A percentile compares a stretch with the other conserved stretches of the same genome.
Conservation (phyloP, 2,797 vertebrate genomes). For the Perodicticus potto region DNA sequence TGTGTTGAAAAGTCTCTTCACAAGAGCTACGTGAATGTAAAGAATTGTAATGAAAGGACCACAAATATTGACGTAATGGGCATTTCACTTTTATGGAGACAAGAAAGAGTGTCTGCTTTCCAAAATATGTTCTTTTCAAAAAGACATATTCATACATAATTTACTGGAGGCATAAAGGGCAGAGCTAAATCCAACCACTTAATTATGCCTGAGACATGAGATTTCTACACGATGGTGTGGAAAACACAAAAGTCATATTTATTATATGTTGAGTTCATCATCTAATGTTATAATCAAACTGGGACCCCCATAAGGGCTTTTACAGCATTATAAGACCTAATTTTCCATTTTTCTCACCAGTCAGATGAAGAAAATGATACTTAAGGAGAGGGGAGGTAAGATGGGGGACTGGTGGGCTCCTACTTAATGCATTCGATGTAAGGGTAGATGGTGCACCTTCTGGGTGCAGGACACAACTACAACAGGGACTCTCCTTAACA, state of each 20-base stretch:
- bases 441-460: too few relatives aligned
- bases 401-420: too few relatives aligned
- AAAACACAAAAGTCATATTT: neutral
- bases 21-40: neutral
- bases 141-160: neutral
- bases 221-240: neutral
- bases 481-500: too few relatives aligned
- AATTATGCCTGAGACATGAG: neutral
- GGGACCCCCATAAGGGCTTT: neutral
- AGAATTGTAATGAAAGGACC: neutral
- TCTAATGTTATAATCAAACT: neutral
- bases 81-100: constrained; percentile 7
- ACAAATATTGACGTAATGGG: neutral
- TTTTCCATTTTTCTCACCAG: neutral
- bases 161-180: neutral
- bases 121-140: neutral
- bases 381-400: too few relatives aligned
- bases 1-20: neutral
- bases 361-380: neutral
- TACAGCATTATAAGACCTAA: neutral
- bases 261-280: neutral
- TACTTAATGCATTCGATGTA: too few relatives aligned
- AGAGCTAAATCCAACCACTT: neutral
- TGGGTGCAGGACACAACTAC: too few relatives aligned
- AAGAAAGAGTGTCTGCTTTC: neutral